Evolutionary conservation across 2,113 vertebrate species (phyloP), one percentile per base, ranked within the genome.

Genomic region (Beaufortia kweichowensis): DNA sequence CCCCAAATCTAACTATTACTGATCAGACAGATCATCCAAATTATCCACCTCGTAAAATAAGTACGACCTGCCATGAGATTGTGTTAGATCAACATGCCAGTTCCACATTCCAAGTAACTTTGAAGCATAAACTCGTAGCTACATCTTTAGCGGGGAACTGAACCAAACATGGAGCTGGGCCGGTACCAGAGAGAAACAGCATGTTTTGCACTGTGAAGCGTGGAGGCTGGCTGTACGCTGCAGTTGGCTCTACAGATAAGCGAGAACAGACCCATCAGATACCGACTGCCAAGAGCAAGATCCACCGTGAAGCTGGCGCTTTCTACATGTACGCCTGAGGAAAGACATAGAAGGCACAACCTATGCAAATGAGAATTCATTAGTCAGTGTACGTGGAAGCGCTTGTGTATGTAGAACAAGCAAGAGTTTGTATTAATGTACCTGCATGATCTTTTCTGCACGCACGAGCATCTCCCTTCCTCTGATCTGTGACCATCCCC

Each of bases 401-500:
- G 81, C 69, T 72, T 82, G 84, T 76, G 79, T 33, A 35, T 60
- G 68, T 48, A 50, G 26, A 74, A 62, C 56, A 61, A 61, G 71
- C 57, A 12, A 48, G 28, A 35, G 39, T 75, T 61, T 83, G 77
- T 76, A 39, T 17, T 23, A 19, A 50, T 14, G 53, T 31, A 77
- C 55, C 39, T 24, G 26, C 46, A 24, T 69, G 53, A 68, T 68
- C 28, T 31, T 60, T 75, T n/a, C 65, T 60, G 79, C 63, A 50
- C 79, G 80, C 81, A 61, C 82, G 81, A 15, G 23, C 48, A 15
- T 62, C 33, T 28, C 77, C 82, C 84, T 85, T 79, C 78, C 87
- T 81, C 82, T 88, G 86, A 87, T 87, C 86, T 82, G 84, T 85
- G 84, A 84, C 86, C 86, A 86, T 84, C 87, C 86, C 85, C 86